Base-by-base conservation (phyloP, 2,888 invertebrate species). In the Gastrophysa polygoni region DNA sequence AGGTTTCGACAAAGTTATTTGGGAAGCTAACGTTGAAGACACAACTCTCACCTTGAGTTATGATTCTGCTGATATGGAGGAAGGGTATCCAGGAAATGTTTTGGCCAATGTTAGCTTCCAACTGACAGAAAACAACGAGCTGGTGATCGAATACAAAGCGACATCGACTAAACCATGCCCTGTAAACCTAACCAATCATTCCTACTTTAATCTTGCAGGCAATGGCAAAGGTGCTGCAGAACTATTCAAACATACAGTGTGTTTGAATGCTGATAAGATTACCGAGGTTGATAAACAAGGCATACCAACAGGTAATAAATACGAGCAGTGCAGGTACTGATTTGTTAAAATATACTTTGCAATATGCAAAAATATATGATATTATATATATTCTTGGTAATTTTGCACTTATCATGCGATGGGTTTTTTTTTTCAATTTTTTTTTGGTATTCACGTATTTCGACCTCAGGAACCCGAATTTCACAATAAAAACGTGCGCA, bases 201-300 rank as follows among this genome's bases (percentile, higher is more conserved):
- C 92, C 0, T 97, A 92, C 80, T 96, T 97, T 81, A 98, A 98
- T 82, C 84, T 98, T 38, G 93, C 90, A 50, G 96, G 96, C 11
- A 93, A 96, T 82, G 91, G 91, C 74, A 81, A 87, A 14, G 92
- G 91, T 2, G 80, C 85, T 1, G 82, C 83, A 3, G 86, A 86
- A 59, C 78, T 92, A 61, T 86, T 87, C 71, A 89, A 91, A 29
- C 93, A 93, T 77, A 82, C 84, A 29, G 82, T 93, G 34, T 84
- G 85, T 24, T 86, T 96, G 34, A 91, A 91, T 76, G 93, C 93
- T 6, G 90, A 93, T 77, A 86, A 86, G 67, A 92, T 89, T 73
- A 91, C 92, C 0, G 89, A 86, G 6, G 85, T 88, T 0, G 89
- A 92, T 77, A 83, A 85, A 0, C 85, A 88, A 2, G 86, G 88